A percentile compares a stretch with the other conserved stretches of the same genome.
phyloP scores from a whole-genome alignment of 2,797 vertebrate species.

The Nyctibius grandis region DNA sequence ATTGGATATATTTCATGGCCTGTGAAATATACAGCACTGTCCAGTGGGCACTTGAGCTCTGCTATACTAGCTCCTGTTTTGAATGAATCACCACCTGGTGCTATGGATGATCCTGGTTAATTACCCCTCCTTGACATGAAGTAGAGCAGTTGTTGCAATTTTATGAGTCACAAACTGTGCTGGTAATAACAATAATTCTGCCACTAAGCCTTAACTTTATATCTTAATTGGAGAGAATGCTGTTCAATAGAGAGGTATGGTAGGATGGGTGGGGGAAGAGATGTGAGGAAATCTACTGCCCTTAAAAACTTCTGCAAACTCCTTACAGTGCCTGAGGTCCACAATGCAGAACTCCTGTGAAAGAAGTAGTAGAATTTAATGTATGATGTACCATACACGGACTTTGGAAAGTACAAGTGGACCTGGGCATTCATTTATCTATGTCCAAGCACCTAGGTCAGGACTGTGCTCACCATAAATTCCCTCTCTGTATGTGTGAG shows the following conservation, averaged over 20 bases:
- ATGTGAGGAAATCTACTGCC: not conserved
- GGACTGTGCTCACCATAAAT: not conserved
- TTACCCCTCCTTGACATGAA: not conserved
- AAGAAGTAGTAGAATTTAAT: not conserved
- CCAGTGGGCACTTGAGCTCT: not conserved
- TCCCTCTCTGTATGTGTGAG: not conserved
- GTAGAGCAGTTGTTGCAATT: not conserved
- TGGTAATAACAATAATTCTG: not conserved
- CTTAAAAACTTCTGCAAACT: not conserved
- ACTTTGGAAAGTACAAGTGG: not conserved
- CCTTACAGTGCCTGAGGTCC: not conserved
- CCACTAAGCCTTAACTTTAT: not conserved
- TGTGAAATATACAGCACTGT: not conserved
- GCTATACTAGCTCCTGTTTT: not conserved
- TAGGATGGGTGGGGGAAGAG: not conserved
- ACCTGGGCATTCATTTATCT: not conserved
- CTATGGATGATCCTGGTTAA: not conserved
- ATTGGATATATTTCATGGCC: not conserved
- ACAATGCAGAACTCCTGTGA: accelerated
- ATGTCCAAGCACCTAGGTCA: not conserved
- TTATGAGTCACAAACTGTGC: conserved; percentile 19
- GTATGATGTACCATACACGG: accelerated
- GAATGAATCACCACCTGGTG: conserved; percentile 11
- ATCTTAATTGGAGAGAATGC: not conserved
- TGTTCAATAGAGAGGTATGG: not conserved